These are phyloP conservation scores for Tromatobia lineatoria DNA, from an alignment of 2,888 invertebrate species.

Conservation along the genomic window DNA sequence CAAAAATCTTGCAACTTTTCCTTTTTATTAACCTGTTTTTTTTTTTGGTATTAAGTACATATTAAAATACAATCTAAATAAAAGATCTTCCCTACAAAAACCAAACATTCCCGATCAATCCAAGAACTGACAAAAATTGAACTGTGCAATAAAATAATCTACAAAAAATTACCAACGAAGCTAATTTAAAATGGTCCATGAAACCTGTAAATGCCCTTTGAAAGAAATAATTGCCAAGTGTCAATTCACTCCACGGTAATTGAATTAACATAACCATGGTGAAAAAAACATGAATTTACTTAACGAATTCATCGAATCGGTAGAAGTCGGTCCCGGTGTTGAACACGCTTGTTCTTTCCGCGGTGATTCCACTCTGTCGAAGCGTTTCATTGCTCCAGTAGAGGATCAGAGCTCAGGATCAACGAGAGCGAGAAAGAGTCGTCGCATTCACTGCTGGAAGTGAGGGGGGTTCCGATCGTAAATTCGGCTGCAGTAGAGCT, in stretches of 20 bases:
- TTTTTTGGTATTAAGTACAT: too few species aligned
- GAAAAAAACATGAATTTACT: constrained; percentile 1
- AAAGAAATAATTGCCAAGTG: constrained; percentile 7
- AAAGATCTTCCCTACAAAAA: too few species aligned
- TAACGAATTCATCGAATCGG: constrained; percentile 41
- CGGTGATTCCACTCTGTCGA: constrained; percentile 45
- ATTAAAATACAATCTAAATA: too few species aligned
- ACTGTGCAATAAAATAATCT: neutral
- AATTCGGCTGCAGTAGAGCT: constrained; percentile 57
- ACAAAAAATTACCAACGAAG: neutral
- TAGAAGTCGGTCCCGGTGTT: constrained; percentile 40
- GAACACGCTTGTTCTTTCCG: constrained; percentile 28
- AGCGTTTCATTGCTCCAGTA: constrained; percentile 19
- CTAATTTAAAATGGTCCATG: too few species aligned
- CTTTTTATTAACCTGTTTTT: too few species aligned
- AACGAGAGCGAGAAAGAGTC: constrained; percentile 37
- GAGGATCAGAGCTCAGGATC: constrained; percentile 32
- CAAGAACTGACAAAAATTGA: neutral
- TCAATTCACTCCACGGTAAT: constrained; percentile 13
- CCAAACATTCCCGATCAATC: neutral
- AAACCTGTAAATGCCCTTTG: neutral
- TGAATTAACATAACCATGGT: neutral
- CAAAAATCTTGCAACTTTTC: too few species aligned
- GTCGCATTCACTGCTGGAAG: constrained; percentile 34
- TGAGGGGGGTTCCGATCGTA: constrained; percentile 57